Evolutionary conservation across 2,888 invertebrate genomes (phyloP), one percentile per base, ranked within the genome.

Genomic region (Caenorhabditis wallacei): DNA sequence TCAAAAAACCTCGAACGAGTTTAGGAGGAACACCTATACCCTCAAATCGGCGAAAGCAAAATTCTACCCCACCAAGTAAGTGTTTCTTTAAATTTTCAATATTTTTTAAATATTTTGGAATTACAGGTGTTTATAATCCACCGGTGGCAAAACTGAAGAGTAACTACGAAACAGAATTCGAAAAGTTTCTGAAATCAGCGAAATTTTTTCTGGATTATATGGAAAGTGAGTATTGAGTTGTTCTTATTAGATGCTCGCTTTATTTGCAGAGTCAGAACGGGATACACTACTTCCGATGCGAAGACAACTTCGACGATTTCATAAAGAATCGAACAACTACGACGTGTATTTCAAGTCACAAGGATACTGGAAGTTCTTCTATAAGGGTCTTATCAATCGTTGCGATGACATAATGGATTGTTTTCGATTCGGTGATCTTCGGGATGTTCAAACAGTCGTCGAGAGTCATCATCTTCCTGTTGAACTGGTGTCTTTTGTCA

Each of bases 321-420:
- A 72, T 48, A 51, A 43, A 61, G 64, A 80, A 40, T 59, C 68
- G 13, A 51, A 30, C 11, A 26, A 30, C 7, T 56, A 59, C 7
- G 74, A 80, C 13, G 56, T 80, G 1, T 69, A 74, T 22, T 69
- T 80, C 48, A 74, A 69, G 48, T 80, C 80, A 37, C 68, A 74
- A 53, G 24, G 37, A 13, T 80, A 74, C 48, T 80, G 80, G 80
- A 80, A 74, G 13, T 53, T 40, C 13, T 80, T 80, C 54, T 80
- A 74, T 40, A 46, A 46, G 4, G 59, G 53, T 11, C 74, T 53
- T 20, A 53, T 80, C 18, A 24, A 48, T 16, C 53, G 37, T n/a
- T 46, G 53, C 26, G 74, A 68, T 37, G 68, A 69, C 10, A 40
- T 80, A 5, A 74, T 80, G 69, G 68, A 80, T 26, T 74, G 72